A percentile compares a stretch with the other conserved stretches of the same genome.
phyloP scores from a whole-genome alignment of 2,888 invertebrate genomes.

The Buathra laborator region DNA sequence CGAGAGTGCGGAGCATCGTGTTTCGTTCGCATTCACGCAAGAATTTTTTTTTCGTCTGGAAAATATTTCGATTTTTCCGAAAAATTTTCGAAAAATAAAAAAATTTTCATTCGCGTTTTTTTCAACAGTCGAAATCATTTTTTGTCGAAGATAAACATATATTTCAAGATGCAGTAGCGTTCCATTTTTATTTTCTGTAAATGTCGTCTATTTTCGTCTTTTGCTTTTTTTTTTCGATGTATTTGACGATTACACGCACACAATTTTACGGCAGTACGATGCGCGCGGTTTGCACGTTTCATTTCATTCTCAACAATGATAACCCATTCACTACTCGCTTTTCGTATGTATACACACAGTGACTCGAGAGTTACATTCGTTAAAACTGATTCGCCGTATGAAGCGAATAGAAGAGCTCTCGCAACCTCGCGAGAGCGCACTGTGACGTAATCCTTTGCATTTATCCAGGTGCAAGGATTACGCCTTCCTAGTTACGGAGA shows the following conservation, averaged over 20 bases:
- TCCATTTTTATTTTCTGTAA: background rate
- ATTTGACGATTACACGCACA: background rate
- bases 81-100: background rate
- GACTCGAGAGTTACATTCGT: slow-evolving; percentile 28
- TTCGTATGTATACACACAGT: background rate
- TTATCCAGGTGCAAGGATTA: slow-evolving; percentile 50
- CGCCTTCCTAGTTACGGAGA: background rate
- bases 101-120: background rate
- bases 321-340: slow-evolving; percentile 33
- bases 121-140: background rate
- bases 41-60: background rate
- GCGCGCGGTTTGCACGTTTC: background rate
- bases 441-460: slow-evolving; percentile 58
- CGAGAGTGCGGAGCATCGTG: slow-evolving; percentile 57
- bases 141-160: background rate
- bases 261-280: background rate
- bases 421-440: slow-evolving; percentile 54
- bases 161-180: background rate
- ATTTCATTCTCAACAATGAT: slow-evolving; percentile 39
- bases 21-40: slow-evolving; percentile 29
- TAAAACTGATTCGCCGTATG: slow-evolving; percentile 34
- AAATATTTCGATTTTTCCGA: slow-evolving; percentile 8
- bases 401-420: slow-evolving; percentile 42
- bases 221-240: background rate
- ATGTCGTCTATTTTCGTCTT: background rate